Conservation (phyloP, 2,797 vertebrate genomes). For the Neopelma chrysocephalum region DNA sequence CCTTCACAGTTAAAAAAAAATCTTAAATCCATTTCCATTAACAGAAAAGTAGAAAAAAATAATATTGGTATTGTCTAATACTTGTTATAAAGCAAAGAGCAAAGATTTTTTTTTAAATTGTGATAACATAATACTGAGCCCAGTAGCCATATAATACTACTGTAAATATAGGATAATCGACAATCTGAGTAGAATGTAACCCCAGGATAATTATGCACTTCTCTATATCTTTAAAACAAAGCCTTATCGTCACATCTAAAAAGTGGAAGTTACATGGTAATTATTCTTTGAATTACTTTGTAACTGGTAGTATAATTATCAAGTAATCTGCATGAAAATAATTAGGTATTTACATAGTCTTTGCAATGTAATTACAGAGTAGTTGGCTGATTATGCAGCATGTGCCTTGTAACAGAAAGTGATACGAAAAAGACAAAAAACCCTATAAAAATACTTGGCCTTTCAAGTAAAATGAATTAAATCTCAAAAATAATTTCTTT, state of each 20-base stretch:
- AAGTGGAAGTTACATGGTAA: constrained; percentile 78
- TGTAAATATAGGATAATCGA: constrained; percentile 64
- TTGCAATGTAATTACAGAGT: constrained; percentile 81
- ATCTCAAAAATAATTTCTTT: neutral
- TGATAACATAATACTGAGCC: constrained; percentile 49
- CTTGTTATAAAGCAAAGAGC: constrained; percentile 42
- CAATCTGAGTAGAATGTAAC: constrained; percentile 69
- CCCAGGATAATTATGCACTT: constrained; percentile 73
- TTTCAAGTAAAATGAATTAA: constrained; percentile 58
- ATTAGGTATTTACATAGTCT: constrained; percentile 84
- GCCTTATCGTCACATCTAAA: constrained; percentile 72
- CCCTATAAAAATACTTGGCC: constrained; percentile 38
- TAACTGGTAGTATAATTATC: constrained; percentile 83
- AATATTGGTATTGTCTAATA: constrained; percentile 16
- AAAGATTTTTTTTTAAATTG: constrained; percentile 28
- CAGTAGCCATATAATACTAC: constrained; percentile 63
- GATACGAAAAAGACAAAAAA: constrained; percentile 75
- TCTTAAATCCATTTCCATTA: neutral
- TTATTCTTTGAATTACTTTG: constrained; percentile 80
- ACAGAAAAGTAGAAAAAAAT: neutral
- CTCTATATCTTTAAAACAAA: constrained; percentile 78
- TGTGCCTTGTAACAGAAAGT: constrained; percentile 76
- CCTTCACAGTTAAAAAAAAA: neutral
- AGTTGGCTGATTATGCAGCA: constrained; percentile 77
- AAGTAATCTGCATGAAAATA: constrained; percentile 85